Percentiles rank a stretch among this genome's conserved stretches.
These are phyloP conservation scores for Meloidogyne hapla DNA, from an alignment of 1,140 invertebrate species.

Conservation along the genomic window DNA sequence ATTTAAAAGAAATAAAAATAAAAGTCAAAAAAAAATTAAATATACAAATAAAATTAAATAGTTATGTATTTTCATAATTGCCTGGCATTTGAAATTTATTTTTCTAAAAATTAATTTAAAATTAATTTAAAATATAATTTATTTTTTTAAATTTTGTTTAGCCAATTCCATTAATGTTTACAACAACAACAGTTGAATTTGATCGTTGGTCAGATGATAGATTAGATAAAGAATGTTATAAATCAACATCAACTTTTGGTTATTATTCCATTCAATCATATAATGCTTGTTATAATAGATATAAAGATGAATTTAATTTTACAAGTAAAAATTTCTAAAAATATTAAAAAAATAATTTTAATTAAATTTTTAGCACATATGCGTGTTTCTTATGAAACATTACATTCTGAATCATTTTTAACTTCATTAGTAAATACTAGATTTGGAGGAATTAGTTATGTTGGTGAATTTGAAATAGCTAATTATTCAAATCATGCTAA, in stretches of 20 bases:
- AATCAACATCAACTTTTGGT: conserved; percentile 9
- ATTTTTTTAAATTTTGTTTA: conserved; percentile 5
- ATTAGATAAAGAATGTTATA: conserved; percentile 21
- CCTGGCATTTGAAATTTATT: too few relatives aligned
- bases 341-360: neutral
- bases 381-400: conserved; percentile 24
- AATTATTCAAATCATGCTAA: conserved; percentile 37
- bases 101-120: neutral
- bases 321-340: neutral
- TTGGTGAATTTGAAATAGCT: conserved; percentile 29
- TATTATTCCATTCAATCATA: neutral
- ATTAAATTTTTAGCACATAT: conserved; percentile 11
- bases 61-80: too few relatives aligned
- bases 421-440: conserved; percentile 32
- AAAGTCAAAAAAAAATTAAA: too few relatives aligned
- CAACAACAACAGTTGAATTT: conserved; percentile 21
- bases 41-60: too few relatives aligned
- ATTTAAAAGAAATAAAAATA: too few relatives aligned
- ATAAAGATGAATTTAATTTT: conserved; percentile 23
- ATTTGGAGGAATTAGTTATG: conserved; percentile 24
- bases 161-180: neutral
- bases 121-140: conserved; percentile 9
- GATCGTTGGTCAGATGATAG: conserved; percentile 13
- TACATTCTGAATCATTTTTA: conserved; percentile 40
- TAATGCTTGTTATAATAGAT: conserved; percentile 17